Conservation (phyloP, 1,140 invertebrate genomes). For the Zaprionus camerounensis region DNA sequence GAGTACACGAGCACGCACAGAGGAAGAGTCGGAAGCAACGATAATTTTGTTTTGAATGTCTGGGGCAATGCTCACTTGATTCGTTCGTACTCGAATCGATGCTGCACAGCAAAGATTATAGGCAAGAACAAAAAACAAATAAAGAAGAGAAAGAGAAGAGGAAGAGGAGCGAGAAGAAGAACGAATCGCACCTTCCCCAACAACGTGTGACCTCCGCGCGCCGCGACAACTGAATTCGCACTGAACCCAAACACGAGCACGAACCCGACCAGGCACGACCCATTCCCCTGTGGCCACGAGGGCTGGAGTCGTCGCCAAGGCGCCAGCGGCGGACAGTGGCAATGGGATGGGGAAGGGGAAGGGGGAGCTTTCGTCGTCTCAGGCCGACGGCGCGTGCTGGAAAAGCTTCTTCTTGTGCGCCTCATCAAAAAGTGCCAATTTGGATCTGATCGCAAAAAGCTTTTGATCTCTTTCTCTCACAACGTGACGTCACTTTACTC, state of each 20-base stretch:
- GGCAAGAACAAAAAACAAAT: neutral
- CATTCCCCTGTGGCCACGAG: neutral
- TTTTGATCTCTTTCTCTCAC: neutral
- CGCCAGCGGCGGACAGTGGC: neutral
- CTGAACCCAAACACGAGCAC: constrained; percentile 44
- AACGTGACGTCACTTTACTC: neutral
- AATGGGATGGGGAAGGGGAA: no score
- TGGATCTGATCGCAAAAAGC: constrained; percentile 8
- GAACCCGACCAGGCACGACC: neutral
- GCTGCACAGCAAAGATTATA: neutral
- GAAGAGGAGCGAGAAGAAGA: constrained; percentile 8
- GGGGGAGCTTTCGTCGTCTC: constrained; percentile 44
- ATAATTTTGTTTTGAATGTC: neutral
- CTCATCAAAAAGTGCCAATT: neutral
- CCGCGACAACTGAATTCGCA: constrained; percentile 66
- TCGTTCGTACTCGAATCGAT: neutral
- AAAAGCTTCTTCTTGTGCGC: constrained; percentile 25
- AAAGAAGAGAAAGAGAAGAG: neutral
- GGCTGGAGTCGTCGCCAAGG: constrained; percentile 3
- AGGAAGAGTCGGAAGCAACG: neutral
- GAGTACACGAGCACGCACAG: neutral
- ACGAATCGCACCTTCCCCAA: constrained; percentile 9
- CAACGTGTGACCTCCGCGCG: constrained; percentile 46
- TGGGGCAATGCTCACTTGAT: neutral
- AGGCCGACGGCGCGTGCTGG: constrained; percentile 27